phyloP scores from a whole-genome alignment of 2,113 vertebrate species.

The Pipa parva region DNA sequence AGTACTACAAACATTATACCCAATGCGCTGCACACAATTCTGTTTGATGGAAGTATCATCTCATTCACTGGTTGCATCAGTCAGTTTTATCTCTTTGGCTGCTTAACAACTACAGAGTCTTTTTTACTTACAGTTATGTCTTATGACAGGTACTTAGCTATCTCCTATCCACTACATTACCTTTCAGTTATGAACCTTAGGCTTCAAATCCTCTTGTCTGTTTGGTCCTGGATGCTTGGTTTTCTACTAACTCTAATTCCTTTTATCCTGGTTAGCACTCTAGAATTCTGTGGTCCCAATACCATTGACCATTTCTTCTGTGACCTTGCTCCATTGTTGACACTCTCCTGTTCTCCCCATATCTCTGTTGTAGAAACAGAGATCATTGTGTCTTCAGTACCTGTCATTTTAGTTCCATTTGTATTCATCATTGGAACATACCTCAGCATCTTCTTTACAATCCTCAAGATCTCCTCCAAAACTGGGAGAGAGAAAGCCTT shows the following conservation, averaged over 20 bases:
- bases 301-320: slow-evolving; percentile 49
- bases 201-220: slow-evolving; percentile 35
- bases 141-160: slow-evolving; percentile 39
- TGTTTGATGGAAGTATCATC: background rate
- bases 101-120: slow-evolving; percentile 44
- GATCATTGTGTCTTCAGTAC: slow-evolving; percentile 22
- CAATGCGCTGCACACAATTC: slow-evolving; percentile 4
- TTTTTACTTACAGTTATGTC: slow-evolving; percentile 47
- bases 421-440: slow-evolving; percentile 21
- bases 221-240: slow-evolving; percentile 41
- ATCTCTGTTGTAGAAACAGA: slow-evolving; percentile 8
- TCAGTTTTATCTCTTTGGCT: slow-evolving; percentile 47
- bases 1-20: slow-evolving; percentile 23
- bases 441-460: slow-evolving; percentile 10
- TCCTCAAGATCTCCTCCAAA: slow-evolving; percentile 21
- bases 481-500: slow-evolving; percentile 20
- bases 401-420: slow-evolving; percentile 30
- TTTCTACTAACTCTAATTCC: slow-evolving; percentile 43
- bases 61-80: slow-evolving; percentile 38
- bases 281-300: slow-evolving; percentile 50
- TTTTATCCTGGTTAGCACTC: slow-evolving; percentile 37
- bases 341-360: slow-evolving; percentile 10
- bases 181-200: slow-evolving; percentile 21
- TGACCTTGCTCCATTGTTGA: slow-evolving; percentile 48
- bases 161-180: slow-evolving; percentile 43